Base-by-base conservation (phyloP, 2,797 vertebrate species). In the Tokudaia tokunoshimensis region DNA sequence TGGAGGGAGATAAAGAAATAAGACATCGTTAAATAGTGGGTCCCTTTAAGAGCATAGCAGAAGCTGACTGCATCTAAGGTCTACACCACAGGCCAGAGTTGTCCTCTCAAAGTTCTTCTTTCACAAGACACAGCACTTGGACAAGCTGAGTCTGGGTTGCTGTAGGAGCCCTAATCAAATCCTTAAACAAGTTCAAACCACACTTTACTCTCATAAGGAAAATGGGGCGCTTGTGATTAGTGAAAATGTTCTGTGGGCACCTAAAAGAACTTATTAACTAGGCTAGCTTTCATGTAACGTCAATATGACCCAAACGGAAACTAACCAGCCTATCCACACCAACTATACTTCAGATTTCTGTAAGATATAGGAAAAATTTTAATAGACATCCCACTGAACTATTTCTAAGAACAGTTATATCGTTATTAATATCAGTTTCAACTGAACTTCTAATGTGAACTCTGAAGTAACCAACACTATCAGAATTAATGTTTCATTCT, bases 351-450 rank as follows among this genome's bases (percentile, higher is more conserved):
- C 70, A 72, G 12, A 94, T 59, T 75, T 76, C 57, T 65, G 83
- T 50, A 90, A 1, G 41, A 55, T n/a, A 31, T 13, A 80, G 12
- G 20, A 47, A 74, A 75, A 41, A 34, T 11, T 37, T 87, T 88
- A 41, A 92, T 17, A 92, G 76, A 93, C 6, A 82, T 63, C 11
- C 13, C 57, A 50, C 4, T 95, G 34, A 95, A 91, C 8, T 84
- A 81, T 86, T 78, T 96, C 63, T 91, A 91, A 22, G 67, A 47
- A n/a, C 19, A 94, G 67, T 70, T 31, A 79, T 85, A 67, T n/a
- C 87, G 8, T 70, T 93, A 94, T 50, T 93, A 95, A 93, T 11
- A 90, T n/a, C 78, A 96, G 59, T 70, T 90, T 96, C 29, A 84
- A 89, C 0, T 67, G 15, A 84, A 50, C 0, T 47, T 94, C 94